These are phyloP conservation scores for Chelonus insularis DNA, from an alignment of 1,140 invertebrate genomes.

Conservation along the genomic window DNA sequence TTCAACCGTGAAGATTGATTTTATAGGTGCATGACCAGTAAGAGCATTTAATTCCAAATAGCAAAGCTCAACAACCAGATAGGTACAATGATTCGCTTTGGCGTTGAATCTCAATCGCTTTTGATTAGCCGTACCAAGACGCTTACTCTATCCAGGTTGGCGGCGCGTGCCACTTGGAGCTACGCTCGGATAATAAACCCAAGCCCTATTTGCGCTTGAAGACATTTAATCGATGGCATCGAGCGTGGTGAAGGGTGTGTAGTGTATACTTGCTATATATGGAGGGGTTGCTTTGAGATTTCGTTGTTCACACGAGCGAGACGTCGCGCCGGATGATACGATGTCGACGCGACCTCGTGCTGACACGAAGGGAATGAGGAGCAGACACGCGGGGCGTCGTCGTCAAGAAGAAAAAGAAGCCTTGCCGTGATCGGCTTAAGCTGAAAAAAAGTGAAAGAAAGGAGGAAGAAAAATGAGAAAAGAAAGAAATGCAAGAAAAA, in stretches of 20 bases:
- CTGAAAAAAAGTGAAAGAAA: conserved; percentile 5
- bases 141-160: background rate
- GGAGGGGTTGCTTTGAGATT: background rate
- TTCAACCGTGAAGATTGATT: background rate
- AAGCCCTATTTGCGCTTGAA: conserved; percentile 5
- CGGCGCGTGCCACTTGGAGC: conserved; percentile 6
- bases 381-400: conserved; percentile 10
- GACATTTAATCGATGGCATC: conserved; percentile 17
- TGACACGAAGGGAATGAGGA: conserved; percentile 4
- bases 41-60: background rate
- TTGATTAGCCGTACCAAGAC: conserved; percentile 1
- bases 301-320: conserved; percentile 19
- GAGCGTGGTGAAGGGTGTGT: background rate
- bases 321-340: conserved; percentile 5
- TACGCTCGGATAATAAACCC: conserved; percentile 4
- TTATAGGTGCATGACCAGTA: background rate
- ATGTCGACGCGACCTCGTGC: conserved; percentile 7
- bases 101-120: conserved; percentile 1
- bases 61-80: background rate
- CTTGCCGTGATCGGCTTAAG: conserved; percentile 19
- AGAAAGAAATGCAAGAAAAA: background rate
- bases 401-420: conserved; percentile 20
- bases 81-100: background rate
- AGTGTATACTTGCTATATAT: background rate
- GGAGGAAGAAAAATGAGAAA: background rate